Evolutionary conservation across 2,797 vertebrate species (phyloP).

Genomic region (Borostomias antarcticus): DNA sequence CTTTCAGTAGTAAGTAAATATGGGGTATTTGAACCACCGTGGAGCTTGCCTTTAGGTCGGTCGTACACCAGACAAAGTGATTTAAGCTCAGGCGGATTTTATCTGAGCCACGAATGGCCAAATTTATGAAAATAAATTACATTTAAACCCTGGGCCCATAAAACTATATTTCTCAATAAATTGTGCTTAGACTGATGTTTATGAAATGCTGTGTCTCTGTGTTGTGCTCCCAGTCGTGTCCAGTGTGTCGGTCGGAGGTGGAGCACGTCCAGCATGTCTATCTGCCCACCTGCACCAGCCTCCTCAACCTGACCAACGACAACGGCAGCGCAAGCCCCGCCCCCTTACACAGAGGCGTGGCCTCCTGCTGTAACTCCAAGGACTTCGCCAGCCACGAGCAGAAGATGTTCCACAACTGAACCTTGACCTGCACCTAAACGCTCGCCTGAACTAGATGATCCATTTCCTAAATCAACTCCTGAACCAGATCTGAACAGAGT

Average conservation of each 20-base stretch:
- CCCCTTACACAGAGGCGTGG: conserved; percentile 66
- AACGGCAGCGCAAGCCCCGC: conserved; percentile 52
- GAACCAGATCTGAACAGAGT: too few relatives aligned
- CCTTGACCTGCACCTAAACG: conserved; percentile 34
- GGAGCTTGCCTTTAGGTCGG: too few relatives aligned
- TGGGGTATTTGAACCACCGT: too few relatives aligned
- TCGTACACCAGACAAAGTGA: too few relatives aligned
- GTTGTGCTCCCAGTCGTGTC: conserved; percentile 80
- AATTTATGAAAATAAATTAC: too few relatives aligned
- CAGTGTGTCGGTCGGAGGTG: conserved; percentile 90
- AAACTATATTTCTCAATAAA: too few relatives aligned
- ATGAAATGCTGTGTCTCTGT: neutral
- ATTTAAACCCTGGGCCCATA: too few relatives aligned
- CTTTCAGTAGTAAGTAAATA: too few relatives aligned
- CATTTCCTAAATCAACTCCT: conserved; percentile 10
- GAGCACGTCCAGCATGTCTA: conserved; percentile 96
- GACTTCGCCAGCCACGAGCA: conserved; percentile 70
- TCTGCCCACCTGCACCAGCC: conserved; percentile 94
- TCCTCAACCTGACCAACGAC: conserved; percentile 85
- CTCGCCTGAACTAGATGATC: conserved; percentile 17
- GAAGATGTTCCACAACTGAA: conserved; percentile 75
- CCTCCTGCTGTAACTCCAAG: conserved; percentile 69
- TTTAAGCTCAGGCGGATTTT: too few relatives aligned
- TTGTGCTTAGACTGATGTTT: too few relatives aligned
- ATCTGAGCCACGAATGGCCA: too few relatives aligned